Evolutionary conservation across 2,888 invertebrate species (phyloP).

Genomic region (Cryptus armator): DNA sequence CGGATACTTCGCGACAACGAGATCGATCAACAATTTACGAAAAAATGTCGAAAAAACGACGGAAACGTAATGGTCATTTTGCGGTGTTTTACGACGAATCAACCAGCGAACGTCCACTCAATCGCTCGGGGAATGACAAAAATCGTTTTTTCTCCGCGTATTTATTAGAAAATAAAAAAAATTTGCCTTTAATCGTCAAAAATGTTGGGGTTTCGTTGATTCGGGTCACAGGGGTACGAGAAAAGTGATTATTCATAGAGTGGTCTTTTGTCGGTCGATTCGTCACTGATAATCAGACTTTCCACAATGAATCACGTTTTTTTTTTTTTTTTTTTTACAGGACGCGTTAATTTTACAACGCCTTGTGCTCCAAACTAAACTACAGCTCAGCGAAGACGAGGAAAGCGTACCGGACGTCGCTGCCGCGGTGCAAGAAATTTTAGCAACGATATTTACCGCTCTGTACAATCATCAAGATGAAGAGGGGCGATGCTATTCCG

Average conservation of each 20-base stretch:
- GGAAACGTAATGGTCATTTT: slow-evolving; percentile 69
- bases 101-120: too few relatives aligned
- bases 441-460: slow-evolving; percentile 95
- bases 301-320: slow-evolving; percentile 56
- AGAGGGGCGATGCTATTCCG: slow-evolving; percentile 98
- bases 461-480: slow-evolving; percentile 98
- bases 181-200: too few relatives aligned
- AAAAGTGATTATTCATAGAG: too few relatives aligned
- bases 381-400: slow-evolving; percentile 93
- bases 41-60: slow-evolving; percentile 76
- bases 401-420: slow-evolving; percentile 96
- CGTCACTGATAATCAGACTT: too few relatives aligned
- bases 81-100: too few relatives aligned
- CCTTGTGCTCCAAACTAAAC: slow-evolving; percentile 96
- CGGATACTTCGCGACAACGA: slow-evolving; percentile 80
- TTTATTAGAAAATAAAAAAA: too few relatives aligned
- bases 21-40: slow-evolving; percentile 79
- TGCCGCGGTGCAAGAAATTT: slow-evolving; percentile 95
- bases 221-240: too few relatives aligned
- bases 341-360: slow-evolving; percentile 97
- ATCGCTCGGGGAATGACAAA: too few relatives aligned
- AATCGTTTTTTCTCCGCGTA: too few relatives aligned
- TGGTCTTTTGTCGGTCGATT: too few relatives aligned
- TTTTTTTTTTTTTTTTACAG: slow-evolving; percentile 78
- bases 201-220: too few relatives aligned